These are phyloP conservation scores for Deilephila elpenor DNA, from an alignment of 2,888 invertebrate species.

Conservation along the genomic window DNA sequence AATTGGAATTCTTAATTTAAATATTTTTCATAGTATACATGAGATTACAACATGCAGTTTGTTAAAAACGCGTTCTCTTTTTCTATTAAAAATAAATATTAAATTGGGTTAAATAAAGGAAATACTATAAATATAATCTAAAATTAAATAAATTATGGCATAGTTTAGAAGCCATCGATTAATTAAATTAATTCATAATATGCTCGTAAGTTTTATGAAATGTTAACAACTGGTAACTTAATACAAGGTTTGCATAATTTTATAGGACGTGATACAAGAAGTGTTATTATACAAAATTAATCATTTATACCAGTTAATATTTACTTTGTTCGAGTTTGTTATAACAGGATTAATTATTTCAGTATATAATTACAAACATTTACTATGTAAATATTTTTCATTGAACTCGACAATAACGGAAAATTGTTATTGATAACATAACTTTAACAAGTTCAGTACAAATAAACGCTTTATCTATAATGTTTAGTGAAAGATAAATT, in stretches of 20 bases:
- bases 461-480: conserved; percentile 3
- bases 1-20: no score
- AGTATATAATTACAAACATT: conserved; percentile 14
- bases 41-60: no score
- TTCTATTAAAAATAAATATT: no score
- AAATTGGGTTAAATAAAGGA: no score
- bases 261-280: conserved; percentile 16
- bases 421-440: conserved; percentile 16
- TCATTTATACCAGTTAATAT: neutral
- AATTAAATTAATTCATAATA: neutral
- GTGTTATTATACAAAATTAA: conserved; percentile 17
- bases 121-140: no score
- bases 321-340: neutral
- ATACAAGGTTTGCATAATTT: neutral
- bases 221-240: conserved; percentile 1
- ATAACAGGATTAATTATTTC: neutral
- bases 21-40: no score
- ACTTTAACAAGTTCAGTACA: conserved; percentile 7
- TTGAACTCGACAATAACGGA: conserved; percentile 21
- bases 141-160: neutral
- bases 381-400: conserved; percentile 20
- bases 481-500: conserved; percentile 7
- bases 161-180: neutral
- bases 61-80: no score
- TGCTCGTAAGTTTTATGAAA: neutral